phyloP scores from a whole-genome alignment of 2,797 vertebrate species.

The Scyliorhinus canicula region DNA sequence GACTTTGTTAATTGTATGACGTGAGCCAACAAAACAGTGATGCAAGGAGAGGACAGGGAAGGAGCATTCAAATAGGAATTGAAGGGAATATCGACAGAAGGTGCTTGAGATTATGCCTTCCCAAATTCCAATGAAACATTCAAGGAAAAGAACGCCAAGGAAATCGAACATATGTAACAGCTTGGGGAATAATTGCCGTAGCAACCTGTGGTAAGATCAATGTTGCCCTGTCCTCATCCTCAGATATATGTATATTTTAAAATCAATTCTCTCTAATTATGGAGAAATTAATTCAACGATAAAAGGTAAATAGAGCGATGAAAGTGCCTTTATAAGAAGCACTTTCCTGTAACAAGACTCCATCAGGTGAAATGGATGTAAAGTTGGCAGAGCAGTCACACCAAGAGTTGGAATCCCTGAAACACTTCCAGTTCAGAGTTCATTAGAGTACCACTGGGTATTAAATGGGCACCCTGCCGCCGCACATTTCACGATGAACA shows the following conservation, averaged over 20 bases:
- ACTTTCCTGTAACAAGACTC: background rate
- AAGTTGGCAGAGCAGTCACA: background rate
- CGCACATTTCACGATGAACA: too few species aligned
- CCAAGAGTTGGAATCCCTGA: background rate
- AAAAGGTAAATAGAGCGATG: background rate
- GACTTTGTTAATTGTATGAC: background rate
- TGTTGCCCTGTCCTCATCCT: background rate
- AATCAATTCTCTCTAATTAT: background rate
- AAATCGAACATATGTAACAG: background rate
- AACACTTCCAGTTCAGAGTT: background rate
- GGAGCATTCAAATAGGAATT: background rate
- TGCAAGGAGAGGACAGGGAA: background rate
- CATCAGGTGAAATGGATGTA: background rate
- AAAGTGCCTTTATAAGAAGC: background rate
- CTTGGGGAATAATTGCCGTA: background rate
- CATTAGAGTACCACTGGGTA: background rate
- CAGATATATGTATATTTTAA: background rate
- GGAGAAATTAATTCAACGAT: background rate
- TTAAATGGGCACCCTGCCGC: background rate
- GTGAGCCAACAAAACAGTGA: background rate
- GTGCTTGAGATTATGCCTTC: background rate
- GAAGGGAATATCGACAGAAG: background rate
- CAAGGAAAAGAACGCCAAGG: background rate
- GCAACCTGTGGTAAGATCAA: background rate
- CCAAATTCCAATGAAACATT: background rate